Conservation (phyloP, 2,797 vertebrate species). For the Taenioides sp. region DNA sequence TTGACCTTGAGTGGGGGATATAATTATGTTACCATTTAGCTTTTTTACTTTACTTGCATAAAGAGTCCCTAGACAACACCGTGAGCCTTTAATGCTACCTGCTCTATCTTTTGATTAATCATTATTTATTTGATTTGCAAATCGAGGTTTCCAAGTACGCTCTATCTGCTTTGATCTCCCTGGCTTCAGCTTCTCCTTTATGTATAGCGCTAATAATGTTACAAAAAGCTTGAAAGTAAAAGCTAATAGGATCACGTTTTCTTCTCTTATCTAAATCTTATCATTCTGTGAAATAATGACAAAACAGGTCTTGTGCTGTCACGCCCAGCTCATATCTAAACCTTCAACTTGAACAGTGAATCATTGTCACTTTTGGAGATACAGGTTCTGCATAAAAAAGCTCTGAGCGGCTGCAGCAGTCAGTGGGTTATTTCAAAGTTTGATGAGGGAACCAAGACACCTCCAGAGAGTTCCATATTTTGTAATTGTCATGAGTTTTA, state of each 20-base stretch:
- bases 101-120: not conserved
- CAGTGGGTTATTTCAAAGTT: not conserved
- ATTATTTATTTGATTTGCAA: not conserved
- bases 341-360: conserved; percentile 5
- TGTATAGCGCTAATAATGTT: not conserved
- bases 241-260: not conserved
- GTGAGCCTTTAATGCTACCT: not conserved
- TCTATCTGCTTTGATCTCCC: not conserved
- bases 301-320: conserved; percentile 5
- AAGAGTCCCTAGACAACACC: not conserved
- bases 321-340: conserved; percentile 10
- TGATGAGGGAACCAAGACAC: not conserved
- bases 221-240: not conserved
- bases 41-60: not conserved
- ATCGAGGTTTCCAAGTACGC: not conserved
- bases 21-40: not conserved
- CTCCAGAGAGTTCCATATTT: not conserved
- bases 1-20: not conserved
- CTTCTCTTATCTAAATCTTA: not conserved
- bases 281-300: conserved; percentile 4
- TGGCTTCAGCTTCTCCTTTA: not conserved
- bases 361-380: not conserved
- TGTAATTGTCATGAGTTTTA: not conserved
- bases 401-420: not conserved
- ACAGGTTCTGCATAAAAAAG: not conserved